Percentiles rank a stretch among this genome's conserved stretches.
These are phyloP conservation scores for Chinchilla lanigera DNA, from an alignment of 2,113 vertebrate genomes.

Conservation along the genomic window DNA sequence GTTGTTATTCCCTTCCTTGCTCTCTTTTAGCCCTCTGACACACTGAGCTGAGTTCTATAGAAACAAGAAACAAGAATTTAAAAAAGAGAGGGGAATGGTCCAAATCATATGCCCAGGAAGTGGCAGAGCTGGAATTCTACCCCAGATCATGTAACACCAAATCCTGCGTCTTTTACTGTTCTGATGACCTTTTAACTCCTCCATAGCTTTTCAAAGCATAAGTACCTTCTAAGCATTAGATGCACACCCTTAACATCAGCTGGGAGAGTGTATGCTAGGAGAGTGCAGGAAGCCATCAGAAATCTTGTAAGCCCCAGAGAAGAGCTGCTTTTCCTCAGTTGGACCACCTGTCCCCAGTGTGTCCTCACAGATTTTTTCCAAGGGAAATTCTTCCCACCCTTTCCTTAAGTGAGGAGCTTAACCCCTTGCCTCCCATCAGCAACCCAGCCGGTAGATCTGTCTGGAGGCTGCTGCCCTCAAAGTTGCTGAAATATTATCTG, in stretches of 20 bases:
- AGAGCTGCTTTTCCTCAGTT: background rate
- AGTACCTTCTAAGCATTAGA: background rate
- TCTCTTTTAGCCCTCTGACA: background rate
- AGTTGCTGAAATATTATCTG: constrained; percentile 20
- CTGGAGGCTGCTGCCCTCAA: background rate
- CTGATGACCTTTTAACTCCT: background rate
- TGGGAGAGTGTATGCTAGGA: background rate
- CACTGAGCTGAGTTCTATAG: background rate
- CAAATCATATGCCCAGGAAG: background rate
- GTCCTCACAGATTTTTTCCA: background rate
- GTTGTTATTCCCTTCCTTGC: background rate
- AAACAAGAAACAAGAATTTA: background rate
- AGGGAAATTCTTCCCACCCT: background rate
- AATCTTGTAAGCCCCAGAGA: background rate
- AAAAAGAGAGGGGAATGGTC: background rate
- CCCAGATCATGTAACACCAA: background rate
- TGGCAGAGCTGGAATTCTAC: background rate
- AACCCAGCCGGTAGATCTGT: background rate
- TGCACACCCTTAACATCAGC: background rate
- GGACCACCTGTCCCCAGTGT: background rate
- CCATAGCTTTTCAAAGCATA: background rate
- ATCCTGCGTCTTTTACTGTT: background rate
- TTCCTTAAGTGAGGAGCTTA: background rate
- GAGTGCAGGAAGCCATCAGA: background rate
- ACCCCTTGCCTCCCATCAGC: background rate